Evolutionary conservation across 2,888 invertebrate genomes (phyloP), one percentile per base, ranked within the genome.

Genomic region (Heterodera filipjevi): DNA sequence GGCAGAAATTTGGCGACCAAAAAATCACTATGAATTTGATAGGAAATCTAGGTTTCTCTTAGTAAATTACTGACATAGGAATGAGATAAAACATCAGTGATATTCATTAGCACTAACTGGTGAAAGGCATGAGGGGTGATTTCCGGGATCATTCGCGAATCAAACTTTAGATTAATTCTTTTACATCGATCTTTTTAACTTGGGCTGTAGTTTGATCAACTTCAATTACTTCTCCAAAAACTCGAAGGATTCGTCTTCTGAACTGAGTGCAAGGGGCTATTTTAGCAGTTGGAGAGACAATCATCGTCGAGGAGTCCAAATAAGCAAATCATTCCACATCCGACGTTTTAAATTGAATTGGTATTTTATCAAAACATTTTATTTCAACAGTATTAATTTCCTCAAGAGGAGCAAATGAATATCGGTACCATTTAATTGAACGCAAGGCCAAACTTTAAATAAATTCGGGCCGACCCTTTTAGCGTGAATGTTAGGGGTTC

Each of bases 301-400:
- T 59, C 59, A 59, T 59, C 8, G 59, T n/a, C 1, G 59, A 27
- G 6, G 59, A 12, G 27, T 59, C 59, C 6, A 59, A 59, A n/a
- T 59, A 59, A 0, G 59, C 59, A 59, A 27, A 59, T 27, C 59
- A 27, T n/a, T 59, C 59, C 27, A 27, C 12, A 27, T 12, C 59
- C 5, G n/a, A 5, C 5, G 59, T n/a, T n/a, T 59, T 59, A 3
- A 59, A 59, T 27, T 12, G 59, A 2, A 59, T 59, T 0, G 59
- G 59, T 59, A 59, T n/a, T 59, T 59, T n/a, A 27, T 59, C 27
- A 59, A 59, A 59, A 8, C 59, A 59, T n/a, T 59, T 59, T 59
- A 27, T 59, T 59, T 59, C 27, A 59, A 6, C 59, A 59, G 59
- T n/a, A 59, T 59, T 59, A n/a, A 59, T 59, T 59, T 59, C 59